Percentiles rank a stretch among this genome's conserved stretches.
These are phyloP conservation scores for Drosophila azteca DNA, from an alignment of 1,140 invertebrate species.

Conservation along the genomic window DNA sequence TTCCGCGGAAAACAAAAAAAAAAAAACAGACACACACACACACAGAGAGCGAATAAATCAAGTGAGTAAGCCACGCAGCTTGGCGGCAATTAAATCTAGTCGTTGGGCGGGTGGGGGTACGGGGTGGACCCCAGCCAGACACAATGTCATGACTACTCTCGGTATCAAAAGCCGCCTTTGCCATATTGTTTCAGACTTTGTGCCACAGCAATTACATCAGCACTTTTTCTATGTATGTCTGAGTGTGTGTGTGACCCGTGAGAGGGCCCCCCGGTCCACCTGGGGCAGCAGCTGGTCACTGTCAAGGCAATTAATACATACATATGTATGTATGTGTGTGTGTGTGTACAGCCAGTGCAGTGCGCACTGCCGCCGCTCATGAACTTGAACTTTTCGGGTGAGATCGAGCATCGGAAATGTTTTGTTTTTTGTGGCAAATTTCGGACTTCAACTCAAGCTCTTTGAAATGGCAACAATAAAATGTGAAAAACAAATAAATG, in stretches of 20 bases:
- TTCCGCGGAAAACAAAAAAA: slow-evolving; percentile 9
- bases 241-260: slow-evolving; percentile 42
- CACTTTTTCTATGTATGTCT: slow-evolving; percentile 10
- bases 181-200: slow-evolving; percentile 40
- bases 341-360: slow-evolving; percentile 8
- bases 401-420: slow-evolving; percentile 40
- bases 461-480: slow-evolving; percentile 28
- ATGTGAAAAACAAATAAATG: slow-evolving; percentile 25
- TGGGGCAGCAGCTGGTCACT: slow-evolving; percentile 23
- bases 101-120: neutral
- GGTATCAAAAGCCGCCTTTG: slow-evolving; percentile 20
- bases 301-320: slow-evolving; percentile 54
- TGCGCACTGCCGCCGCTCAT: slow-evolving; percentile 29
- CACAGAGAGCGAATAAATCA: neutral
- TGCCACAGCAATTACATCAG: slow-evolving; percentile 49
- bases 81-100: slow-evolving; percentile 58
- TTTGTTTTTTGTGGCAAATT: slow-evolving; percentile 24
- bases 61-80: slow-evolving; percentile 58
- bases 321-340: too few relatives aligned
- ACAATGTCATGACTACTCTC: slow-evolving; percentile 40
- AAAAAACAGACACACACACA: neutral
- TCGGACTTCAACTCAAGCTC: slow-evolving; percentile 34
- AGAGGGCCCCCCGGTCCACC: slow-evolving; percentile 24
- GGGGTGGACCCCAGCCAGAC: slow-evolving; percentile 8
- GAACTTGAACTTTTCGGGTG: slow-evolving; percentile 51